phyloP scores from a whole-genome alignment of 2,113 vertebrate species.

The Cynocephalus volans region DNA sequence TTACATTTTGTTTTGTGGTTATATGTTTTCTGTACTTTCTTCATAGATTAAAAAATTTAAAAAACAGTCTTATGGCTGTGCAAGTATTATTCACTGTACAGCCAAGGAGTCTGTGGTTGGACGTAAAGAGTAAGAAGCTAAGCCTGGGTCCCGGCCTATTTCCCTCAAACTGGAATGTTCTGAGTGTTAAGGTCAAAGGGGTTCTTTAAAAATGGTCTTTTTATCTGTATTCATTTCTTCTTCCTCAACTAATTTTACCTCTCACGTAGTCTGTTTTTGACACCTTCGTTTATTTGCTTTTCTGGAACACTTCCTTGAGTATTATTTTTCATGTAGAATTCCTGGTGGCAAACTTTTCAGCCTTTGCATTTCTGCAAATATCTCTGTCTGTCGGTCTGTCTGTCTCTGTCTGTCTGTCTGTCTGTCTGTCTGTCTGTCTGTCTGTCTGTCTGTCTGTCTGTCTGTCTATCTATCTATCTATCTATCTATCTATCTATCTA shows the following conservation, averaged over 20 bases:
- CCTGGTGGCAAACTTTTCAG: not conserved
- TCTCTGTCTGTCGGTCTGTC: not conserved
- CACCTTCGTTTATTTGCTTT: constrained; percentile 2
- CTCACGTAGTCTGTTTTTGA: not conserved
- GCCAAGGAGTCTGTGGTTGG: not conserved
- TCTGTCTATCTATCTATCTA: too few relatives aligned
- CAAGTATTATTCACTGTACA: constrained; percentile 24
- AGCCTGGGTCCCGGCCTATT: not conserved
- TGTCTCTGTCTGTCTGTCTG: too few relatives aligned
- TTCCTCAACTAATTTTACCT: not conserved
- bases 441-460: too few relatives aligned
- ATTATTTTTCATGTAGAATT: constrained; percentile 57
- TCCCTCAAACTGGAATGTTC: constrained; percentile 18
- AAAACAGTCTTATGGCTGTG: not conserved
- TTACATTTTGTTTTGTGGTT: constrained; percentile 50
- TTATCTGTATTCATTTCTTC: constrained; percentile 3
- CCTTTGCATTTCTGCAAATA: constrained; percentile 39
- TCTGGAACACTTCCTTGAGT: not conserved
- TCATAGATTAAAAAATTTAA: constrained; percentile 44
- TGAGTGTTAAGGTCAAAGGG: not conserved
- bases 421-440: too few relatives aligned
- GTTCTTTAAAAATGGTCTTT: not conserved
- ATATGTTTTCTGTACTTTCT: constrained; percentile 49
- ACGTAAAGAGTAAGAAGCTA: constrained; percentile 20
- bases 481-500: too few relatives aligned